These are phyloP conservation scores for Paedocypris micromegethes DNA, from an alignment of 2,797 vertebrate species.

Conservation along the genomic window DNA sequence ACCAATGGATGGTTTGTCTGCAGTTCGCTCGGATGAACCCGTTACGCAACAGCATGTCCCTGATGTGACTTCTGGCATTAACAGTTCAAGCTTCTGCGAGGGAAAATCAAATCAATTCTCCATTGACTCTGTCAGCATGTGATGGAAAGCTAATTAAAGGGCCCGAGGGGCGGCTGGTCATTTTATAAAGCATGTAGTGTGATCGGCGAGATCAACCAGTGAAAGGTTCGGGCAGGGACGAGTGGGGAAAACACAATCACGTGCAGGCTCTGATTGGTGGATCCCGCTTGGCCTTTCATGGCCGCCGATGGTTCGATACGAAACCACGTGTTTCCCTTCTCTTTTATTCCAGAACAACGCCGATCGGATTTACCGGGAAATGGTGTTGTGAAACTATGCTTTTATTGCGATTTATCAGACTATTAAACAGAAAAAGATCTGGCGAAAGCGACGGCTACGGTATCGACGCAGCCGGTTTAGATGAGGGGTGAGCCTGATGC, in stretches of 20 bases:
- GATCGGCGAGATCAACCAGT: slow-evolving; percentile 19
- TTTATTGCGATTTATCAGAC: neutral
- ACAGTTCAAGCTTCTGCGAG: slow-evolving; percentile 58
- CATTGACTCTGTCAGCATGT: slow-evolving; percentile 67
- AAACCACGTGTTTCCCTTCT: slow-evolving; percentile 4
- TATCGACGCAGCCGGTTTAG: slow-evolving; percentile 38
- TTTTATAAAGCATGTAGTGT: slow-evolving; percentile 56
- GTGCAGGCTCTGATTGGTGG: slow-evolving; percentile 30
- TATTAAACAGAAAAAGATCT: slow-evolving; percentile 7
- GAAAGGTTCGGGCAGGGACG: slow-evolving; percentile 30
- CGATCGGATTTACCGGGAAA: slow-evolving; percentile 4
- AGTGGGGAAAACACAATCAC: slow-evolving; percentile 36
- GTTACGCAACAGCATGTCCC: slow-evolving; percentile 63
- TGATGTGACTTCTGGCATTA: slow-evolving; percentile 61
- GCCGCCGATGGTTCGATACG: neutral
- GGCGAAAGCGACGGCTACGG: slow-evolving; percentile 33
- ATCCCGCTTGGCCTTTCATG: neutral
- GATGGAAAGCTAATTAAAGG: slow-evolving; percentile 76
- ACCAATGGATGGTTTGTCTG: slow-evolving; percentile 13
- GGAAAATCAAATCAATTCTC: slow-evolving; percentile 72
- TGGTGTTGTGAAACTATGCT: slow-evolving; percentile 17
- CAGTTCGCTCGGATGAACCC: slow-evolving; percentile 33
- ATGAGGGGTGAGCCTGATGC: slow-evolving; percentile 25
- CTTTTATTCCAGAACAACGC: neutral
- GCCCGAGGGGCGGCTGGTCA: slow-evolving; percentile 61